Base-by-base conservation (phyloP, 2,888 invertebrate genomes). In the Agrilus cyanescens region DNA sequence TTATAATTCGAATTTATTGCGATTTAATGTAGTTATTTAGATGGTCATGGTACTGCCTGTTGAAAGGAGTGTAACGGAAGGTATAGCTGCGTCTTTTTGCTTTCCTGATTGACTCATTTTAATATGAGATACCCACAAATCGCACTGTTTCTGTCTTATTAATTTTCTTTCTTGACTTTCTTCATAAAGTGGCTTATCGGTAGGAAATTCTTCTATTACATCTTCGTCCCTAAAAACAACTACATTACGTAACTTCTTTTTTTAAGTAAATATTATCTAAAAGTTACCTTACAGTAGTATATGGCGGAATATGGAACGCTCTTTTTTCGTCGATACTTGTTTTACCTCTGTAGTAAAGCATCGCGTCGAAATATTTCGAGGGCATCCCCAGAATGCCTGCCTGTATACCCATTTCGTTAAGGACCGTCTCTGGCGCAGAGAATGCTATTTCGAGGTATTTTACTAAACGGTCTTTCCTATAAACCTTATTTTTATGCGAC, bases 311-410 rank as follows among this genome's bases (percentile, higher is more conserved):
- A 10, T 10, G 25, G 10, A 25, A 25, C 8, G 2, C 10, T 25
- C 25, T 25, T 10, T 25, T 25, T 25, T 25, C 25, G 2, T 25
- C 25, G 10, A 25, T 25, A 39, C 57, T 58, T 6, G 58, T 55
- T 37, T 60, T 50, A 43, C 61, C 58, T 45, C 56, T 55, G 8
- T 57, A 57, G 47, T 59, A 59, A 36, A 81, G 59, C 70, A 78
- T 72, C 1, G 75, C 66, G 54, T 80, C 78, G 50, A 76, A 76
- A 36, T 65, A 56, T 7, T 66, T 57, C 16, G 78, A 67, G 2
- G 69, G 64, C 52, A 74, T 59, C 3, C 81, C 81, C 37, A 81
- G 60, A 41, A 81, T 72, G 2, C 81, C 81, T 4, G 79, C 57
- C 40, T 69, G 66, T 12, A 78, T 63, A 2, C 68, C 65, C 12